phyloP scores from a whole-genome alignment of 2,113 vertebrate genomes.

The Numenius arquata region DNA sequence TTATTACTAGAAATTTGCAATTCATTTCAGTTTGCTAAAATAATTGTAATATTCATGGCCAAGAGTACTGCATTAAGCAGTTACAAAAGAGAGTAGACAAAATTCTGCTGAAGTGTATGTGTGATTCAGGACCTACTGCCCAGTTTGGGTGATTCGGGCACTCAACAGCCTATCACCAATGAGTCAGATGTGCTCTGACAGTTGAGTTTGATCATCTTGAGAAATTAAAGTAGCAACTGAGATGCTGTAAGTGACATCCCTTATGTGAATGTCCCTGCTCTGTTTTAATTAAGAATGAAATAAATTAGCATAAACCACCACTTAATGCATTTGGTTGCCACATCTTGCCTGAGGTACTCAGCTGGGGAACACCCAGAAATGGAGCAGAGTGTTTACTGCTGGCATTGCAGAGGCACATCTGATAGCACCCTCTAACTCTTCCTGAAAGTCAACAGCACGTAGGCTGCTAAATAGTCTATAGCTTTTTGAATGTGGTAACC shows the following conservation, averaged over 20 bases:
- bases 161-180: not conserved
- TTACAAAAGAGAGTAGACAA: conserved; percentile 25
- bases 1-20: conserved; percentile 67
- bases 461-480: not conserved
- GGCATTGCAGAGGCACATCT: not conserved
- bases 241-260: not conserved
- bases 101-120: not conserved
- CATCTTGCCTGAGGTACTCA: not conserved
- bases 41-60: conserved; percentile 60
- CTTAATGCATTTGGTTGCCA: conserved; percentile 6
- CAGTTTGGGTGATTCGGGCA: not conserved
- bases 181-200: not conserved
- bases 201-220: conserved; percentile 6
- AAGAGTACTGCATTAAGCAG: conserved; percentile 37
- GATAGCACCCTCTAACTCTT: not conserved
- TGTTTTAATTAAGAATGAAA: conserved; percentile 39
- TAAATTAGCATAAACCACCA: conserved; percentile 8
- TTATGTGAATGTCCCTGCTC: not conserved
- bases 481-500: not conserved
- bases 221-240: conserved; percentile 17
- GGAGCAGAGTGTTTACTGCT: not conserved
- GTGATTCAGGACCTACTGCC: not conserved
- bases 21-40: conserved; percentile 60
- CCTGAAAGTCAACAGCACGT: not conserved
- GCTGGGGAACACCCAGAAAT: not conserved